Conservation (phyloP, 1,140 invertebrate species). For the Amphibalanus amphitrite region DNA sequence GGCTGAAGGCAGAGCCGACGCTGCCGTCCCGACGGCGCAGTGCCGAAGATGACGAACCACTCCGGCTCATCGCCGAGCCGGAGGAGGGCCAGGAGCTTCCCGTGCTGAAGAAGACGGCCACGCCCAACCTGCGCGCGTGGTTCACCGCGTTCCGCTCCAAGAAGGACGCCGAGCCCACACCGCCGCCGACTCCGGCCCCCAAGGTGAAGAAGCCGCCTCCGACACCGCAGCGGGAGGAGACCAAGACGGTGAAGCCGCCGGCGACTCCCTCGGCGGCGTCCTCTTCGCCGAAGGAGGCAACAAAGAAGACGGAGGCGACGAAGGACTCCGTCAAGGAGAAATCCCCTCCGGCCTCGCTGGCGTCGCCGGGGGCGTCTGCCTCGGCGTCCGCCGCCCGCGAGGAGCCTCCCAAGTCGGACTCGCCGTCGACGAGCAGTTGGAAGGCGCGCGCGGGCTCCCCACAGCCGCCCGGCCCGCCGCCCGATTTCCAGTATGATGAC, state of each 20-base stretch:
- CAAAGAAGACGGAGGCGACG: slow-evolving; percentile 5
- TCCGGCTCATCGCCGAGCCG: background rate
- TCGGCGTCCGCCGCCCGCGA: background rate
- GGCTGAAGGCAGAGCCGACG: background rate
- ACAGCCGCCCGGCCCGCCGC: slow-evolving; percentile 13
- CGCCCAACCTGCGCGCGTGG: slow-evolving; percentile 73
- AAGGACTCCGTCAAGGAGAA: too few species aligned
- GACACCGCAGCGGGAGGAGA: slow-evolving; percentile 13
- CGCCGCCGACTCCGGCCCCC: slow-evolving; percentile 22
- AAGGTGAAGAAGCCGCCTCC: slow-evolving; percentile 14
- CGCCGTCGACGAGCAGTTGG: too few species aligned
- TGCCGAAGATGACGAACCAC: background rate
- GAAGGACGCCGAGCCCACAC: slow-evolving; percentile 28
- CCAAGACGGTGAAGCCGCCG: slow-evolving; percentile 13
- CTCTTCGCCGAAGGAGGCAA: slow-evolving; percentile 11
- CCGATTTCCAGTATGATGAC: background rate
- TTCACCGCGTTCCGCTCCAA: slow-evolving; percentile 75
- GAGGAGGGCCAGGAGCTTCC: background rate
- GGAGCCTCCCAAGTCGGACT: too few species aligned
- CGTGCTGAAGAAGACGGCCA: slow-evolving; percentile 38
- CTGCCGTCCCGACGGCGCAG: background rate
- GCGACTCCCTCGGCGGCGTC: too few species aligned
- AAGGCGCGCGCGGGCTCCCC: slow-evolving; percentile 10
- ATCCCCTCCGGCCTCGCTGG: slow-evolving; percentile 21
- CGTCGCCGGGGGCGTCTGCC: background rate